Evolutionary conservation across 2,797 vertebrate species (phyloP).

Genomic region (Falco biarmicus): DNA sequence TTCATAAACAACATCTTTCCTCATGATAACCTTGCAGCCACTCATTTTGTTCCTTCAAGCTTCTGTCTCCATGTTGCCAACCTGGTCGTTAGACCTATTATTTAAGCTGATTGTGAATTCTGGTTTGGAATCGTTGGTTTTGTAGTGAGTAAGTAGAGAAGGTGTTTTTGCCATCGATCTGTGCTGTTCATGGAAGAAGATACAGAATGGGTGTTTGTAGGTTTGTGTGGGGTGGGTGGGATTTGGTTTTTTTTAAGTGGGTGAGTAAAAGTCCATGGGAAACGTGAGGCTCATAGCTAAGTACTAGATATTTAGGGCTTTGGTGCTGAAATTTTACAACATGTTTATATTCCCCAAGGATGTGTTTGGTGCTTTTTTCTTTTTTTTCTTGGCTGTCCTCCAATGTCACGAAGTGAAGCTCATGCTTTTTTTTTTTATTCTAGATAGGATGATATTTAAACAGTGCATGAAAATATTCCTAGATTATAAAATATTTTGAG

Average conservation of each 20-base stretch:
- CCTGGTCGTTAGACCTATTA: neutral
- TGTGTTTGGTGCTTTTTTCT: neutral
- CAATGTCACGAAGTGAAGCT: neutral
- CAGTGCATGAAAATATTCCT: neutral
- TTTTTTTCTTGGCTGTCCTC: neutral
- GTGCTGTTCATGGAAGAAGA: neutral
- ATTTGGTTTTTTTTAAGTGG: neutral
- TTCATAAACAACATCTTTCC: neutral
- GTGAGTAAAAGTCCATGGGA: neutral
- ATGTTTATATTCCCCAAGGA: neutral
- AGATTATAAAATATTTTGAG: neutral
- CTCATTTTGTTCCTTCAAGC: neutral
- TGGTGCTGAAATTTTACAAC: neutral
- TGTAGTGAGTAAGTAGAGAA: slow-evolving; percentile 4
- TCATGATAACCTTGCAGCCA: neutral
- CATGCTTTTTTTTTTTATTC: neutral
- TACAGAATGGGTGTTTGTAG: neutral
- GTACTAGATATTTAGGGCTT: neutral
- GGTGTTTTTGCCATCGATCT: neutral
- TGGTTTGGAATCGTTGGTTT: slow-evolving; percentile 5
- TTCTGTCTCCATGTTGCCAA: neutral
- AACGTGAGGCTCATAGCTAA: neutral
- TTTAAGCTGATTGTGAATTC: slow-evolving; percentile 28
- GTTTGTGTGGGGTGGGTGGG: neutral
- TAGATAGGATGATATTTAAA: neutral